These are phyloP conservation scores for Caenorhabditis latens DNA, from an alignment of 1,140 invertebrate species.

Conservation along the genomic window DNA sequence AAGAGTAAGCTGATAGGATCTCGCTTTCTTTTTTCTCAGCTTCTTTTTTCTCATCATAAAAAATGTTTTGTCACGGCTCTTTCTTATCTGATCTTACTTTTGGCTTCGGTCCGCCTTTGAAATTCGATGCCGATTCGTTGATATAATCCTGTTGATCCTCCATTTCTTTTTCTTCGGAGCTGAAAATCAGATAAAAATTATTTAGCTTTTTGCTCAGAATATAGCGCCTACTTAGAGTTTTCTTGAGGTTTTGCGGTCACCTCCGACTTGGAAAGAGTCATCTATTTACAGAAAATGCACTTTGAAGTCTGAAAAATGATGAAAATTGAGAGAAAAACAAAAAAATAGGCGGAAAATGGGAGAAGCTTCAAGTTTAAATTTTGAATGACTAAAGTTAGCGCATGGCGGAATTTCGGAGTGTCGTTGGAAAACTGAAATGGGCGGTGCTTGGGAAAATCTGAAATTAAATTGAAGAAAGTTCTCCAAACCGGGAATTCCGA, in stretches of 20 bases:
- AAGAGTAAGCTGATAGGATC: not conserved
- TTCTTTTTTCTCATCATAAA: not conserved
- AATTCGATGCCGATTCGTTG: not conserved
- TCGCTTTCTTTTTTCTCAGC: not conserved
- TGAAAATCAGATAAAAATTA: not conserved
- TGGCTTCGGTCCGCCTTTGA: not conserved
- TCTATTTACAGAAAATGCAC: constrained; percentile 49
- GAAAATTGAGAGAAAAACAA: not conserved
- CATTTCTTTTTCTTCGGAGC: not conserved
- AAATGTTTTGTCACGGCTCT: not conserved
- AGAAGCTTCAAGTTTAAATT: not conserved
- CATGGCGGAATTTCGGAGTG: not conserved
- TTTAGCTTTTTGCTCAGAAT: not conserved
- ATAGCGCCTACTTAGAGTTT: not conserved
- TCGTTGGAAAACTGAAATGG: not conserved
- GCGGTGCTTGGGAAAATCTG: too few relatives aligned
- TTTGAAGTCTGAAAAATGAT: not conserved
- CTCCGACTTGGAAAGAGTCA: not conserved
- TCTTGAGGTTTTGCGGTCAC: not conserved
- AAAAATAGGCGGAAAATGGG: not conserved
- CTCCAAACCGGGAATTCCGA: too few relatives aligned
- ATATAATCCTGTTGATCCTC: not conserved
- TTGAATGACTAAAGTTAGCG: not conserved
- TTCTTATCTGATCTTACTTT: constrained; percentile 21
- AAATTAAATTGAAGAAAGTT: too few relatives aligned